Base-by-base conservation (phyloP, 2,797 vertebrate species). In the Carapus acus region DNA sequence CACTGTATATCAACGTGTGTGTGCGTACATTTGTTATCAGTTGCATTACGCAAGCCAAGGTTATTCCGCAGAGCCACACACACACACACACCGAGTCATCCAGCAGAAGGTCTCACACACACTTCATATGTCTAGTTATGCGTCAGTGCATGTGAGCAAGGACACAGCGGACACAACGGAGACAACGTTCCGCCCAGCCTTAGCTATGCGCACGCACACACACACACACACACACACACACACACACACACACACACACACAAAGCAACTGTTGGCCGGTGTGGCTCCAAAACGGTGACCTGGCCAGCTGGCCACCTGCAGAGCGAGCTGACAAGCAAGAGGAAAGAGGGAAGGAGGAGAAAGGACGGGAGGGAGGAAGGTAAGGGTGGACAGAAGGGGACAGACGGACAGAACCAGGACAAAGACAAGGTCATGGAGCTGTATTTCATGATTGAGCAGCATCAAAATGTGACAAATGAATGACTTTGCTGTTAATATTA, bases 131-230 rank as follows among this genome's bases (percentile, higher is more conserved):
- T 67, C 62, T 65, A 55, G 39, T 74, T 63, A 77, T 78, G 72
- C 63, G 71, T 77, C 58, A 52, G 67, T 67, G 71, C 69, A 75
- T 80, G 78, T 81, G 77, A 79, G 69, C 80, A 72, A 63, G 73
- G 62, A 49, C 58, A 45, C 50, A 60, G 62, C 72, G 73, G 62
- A 49, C 58, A 45, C 50, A 60, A 61, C 72, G n/a, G n/a, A n/a
- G n/a, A n/a, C n/a, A n/a, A n/a, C n/a, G 51, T 58, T 62, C 76
- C 50, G 58, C 55, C 49, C 60, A 71, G 62, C 58, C 64, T 53
- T 33, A 55, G 48, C 62, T 58, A 38, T 49, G 69, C 64, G 56
- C 8, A 42, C 72, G 77, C 67, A 72, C n/a, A n/a, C n/a, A n/a
- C n/a, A n/a, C n/a, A n/a, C n/a, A n/a, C n/a, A n/a, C n/a, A n/a